Conservation (phyloP, 2,888 invertebrate species). For the Melieria crassipennis region DNA sequence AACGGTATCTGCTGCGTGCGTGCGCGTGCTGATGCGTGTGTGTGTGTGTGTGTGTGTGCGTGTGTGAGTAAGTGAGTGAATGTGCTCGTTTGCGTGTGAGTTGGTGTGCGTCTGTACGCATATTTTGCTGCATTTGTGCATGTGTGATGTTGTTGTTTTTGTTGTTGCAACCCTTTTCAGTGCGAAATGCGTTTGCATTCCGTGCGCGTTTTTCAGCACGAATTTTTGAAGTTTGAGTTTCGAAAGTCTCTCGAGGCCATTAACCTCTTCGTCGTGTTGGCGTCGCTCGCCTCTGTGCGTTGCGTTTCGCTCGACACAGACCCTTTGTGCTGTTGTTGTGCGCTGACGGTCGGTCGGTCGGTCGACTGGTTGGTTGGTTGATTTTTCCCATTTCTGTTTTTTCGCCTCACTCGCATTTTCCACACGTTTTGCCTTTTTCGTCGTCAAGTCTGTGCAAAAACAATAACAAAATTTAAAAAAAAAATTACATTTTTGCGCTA, state of each 20-base stretch:
- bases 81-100: conserved; percentile 10
- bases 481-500: conserved; percentile 53
- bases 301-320: background rate
- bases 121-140: conserved; percentile 4
- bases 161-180: conserved; percentile 2
- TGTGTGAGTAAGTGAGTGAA: background rate
- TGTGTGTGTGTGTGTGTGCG: conserved; percentile 5
- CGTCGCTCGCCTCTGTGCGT: background rate
- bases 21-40: background rate
- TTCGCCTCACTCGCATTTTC: conserved; percentile 15
- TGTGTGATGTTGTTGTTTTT: conserved; percentile 25
- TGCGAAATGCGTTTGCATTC: conserved; percentile 44
- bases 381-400: background rate
- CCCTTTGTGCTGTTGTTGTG: background rate
- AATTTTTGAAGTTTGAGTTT: conserved; percentile 51
- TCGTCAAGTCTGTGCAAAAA: no score
- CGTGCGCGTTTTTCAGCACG: conserved; percentile 41
- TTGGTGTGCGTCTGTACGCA: background rate
- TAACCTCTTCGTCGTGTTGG: conserved; percentile 57
- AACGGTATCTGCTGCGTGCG: background rate
- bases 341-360: no score
- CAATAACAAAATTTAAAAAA: background rate
- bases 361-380: no score
- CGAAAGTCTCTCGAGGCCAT: conserved; percentile 61
- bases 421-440: no score